A percentile compares a stretch with the other conserved stretches of the same genome.
Conservation (phyloP, 2,113 vertebrate genomes). For the Cygnus atratus region DNA sequence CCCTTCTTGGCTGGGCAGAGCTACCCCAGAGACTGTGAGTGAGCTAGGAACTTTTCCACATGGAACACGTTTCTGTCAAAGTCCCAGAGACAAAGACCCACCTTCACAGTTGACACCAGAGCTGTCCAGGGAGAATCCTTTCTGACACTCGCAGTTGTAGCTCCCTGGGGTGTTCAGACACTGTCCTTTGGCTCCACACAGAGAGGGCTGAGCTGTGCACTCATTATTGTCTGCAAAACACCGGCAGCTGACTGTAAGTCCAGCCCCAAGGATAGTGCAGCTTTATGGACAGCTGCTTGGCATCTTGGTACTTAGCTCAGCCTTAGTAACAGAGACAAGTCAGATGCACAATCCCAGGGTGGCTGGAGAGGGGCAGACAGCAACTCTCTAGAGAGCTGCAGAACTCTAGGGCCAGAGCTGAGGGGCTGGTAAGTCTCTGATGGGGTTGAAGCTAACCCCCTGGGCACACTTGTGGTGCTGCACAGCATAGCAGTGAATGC, state of each 20-base stretch:
- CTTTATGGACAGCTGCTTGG: background rate
- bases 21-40: background rate
- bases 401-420: too few species aligned
- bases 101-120: conserved; percentile 88
- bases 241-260: accelerated
- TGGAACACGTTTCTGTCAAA: accelerated
- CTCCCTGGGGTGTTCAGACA: conserved; percentile 90
- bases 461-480: background rate
- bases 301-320: accelerated
- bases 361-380: background rate
- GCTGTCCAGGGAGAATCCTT: conserved; percentile 87
- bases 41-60: background rate
- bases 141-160: conserved; percentile 92
- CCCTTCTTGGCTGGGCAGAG: background rate
- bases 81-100: conserved; percentile 47
- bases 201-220: conserved; percentile 79
- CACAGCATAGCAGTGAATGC: accelerated
- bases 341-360: background rate
- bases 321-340: background rate
- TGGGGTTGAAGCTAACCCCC: accelerated
- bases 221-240: conserved; percentile 88
- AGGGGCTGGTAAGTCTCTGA: background rate
- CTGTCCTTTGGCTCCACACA: conserved; percentile 82
- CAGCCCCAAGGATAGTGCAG: accelerated
- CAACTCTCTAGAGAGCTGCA: too few species aligned